Evolutionary conservation across 2,113 vertebrate species (phyloP), one percentile per base, ranked within the genome.

Genomic region (Rynchops niger): DNA sequence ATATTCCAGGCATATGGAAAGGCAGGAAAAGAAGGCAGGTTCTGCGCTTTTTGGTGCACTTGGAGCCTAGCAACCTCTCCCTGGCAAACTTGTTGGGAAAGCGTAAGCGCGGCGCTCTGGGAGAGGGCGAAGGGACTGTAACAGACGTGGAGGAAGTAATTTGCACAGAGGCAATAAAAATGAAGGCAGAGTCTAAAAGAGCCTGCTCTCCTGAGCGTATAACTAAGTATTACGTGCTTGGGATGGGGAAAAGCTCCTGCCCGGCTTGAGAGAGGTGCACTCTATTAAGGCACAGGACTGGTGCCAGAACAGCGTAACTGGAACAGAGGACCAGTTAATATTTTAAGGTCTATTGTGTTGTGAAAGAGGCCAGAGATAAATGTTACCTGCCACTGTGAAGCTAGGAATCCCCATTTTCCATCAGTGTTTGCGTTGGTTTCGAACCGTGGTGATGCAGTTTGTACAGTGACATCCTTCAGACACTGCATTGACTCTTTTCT

Each of bases 1-100:
- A 47, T 62, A 95, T 95, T 91, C 93, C 67, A 91, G 74, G 86
- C 94, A 77, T 88, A 85, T 88, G 97, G 93, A 70, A 82, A 91
- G 58, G 62, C 70, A 71, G 79, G 86, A 63, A 87, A 88, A 88
- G 84, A 80, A 96, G 84, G 80, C 95, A 95, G 26, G 17, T 77
- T 96, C 87, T 93, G 71, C 38, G 8, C 61, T 93, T 92, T 90
- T 93, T 87, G 81, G 89, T 92, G 81, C 38, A 8, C 70, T 91
- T 93, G 89, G 66, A 95, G 49, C 81, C 43, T 93, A 72, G 81
- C 38, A 94, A 72, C 69, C 32, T 91, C 52, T 58, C 83, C 61
- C 42, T 72, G 74, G 53, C 38, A 69, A 90, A 82, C 73, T 89
- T 79, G 27, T 15, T 67, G 61, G n/a, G 45, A 53, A 89, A 50